phyloP scores from a whole-genome alignment of 2,797 vertebrate genomes.

The Gallinago nigripennis region DNA sequence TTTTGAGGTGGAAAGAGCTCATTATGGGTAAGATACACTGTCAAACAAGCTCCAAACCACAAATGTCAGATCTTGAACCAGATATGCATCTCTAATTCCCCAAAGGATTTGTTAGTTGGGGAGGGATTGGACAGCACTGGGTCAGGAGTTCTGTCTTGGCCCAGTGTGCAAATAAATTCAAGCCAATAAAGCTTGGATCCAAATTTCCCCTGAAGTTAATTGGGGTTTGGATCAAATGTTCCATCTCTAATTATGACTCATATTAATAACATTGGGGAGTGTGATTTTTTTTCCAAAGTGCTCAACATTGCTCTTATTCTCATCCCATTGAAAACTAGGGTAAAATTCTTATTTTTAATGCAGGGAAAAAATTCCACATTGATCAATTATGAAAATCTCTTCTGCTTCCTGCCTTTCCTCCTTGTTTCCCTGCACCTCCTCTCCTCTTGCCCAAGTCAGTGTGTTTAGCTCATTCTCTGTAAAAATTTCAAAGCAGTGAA shows the following conservation, averaged over 20 bases:
- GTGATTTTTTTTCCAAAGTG: conserved; percentile 43
- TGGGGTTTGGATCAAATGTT: conserved; percentile 63
- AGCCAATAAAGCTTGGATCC: conserved; percentile 46
- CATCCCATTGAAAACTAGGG: neutral
- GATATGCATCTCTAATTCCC: conserved; percentile 32
- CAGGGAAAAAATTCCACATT: neutral
- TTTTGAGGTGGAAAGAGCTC: conserved; percentile 7
- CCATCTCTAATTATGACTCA: conserved; percentile 65
- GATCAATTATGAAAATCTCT: neutral
- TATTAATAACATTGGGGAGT: conserved; percentile 51
- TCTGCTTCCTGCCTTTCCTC: neutral
- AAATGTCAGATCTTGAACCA: conserved; percentile 45
- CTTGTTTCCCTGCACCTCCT: neutral
- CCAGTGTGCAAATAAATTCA: conserved; percentile 42
- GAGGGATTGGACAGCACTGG: conserved; percentile 27
- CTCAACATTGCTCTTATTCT: neutral
- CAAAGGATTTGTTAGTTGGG: conserved; percentile 10
- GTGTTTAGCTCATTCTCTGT: neutral
- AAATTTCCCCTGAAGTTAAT: conserved; percentile 66
- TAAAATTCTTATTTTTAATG: neutral
- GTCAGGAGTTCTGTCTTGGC: conserved; percentile 59
- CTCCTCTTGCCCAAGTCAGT: neutral
- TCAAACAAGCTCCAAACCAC: conserved; percentile 53
- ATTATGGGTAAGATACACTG: conserved; percentile 5
- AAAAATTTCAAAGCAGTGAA: conserved; percentile 15